A percentile compares a stretch with the other conserved stretches of the same genome.
Evolutionary conservation across 2,888 invertebrate species (phyloP).

Genomic region (Coecobrya sp.): DNA sequence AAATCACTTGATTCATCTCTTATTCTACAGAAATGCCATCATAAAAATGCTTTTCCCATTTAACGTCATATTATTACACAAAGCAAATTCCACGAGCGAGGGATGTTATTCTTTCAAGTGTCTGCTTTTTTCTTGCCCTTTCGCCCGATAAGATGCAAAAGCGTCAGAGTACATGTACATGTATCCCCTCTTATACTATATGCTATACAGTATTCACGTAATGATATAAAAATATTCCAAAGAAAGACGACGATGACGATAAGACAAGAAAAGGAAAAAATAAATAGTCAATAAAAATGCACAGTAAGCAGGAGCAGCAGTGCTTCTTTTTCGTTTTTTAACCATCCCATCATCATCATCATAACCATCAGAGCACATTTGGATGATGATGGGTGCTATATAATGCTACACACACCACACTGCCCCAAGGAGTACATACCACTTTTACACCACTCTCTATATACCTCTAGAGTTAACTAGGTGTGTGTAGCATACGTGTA

Average conservation of each 20-base stretch:
- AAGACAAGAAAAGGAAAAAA: slow-evolving; percentile 59
- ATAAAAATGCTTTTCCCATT: slow-evolving; percentile 21
- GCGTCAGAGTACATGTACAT: not conserved
- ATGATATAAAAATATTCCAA: not conserved
- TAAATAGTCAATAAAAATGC: slow-evolving; percentile 70
- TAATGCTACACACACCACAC: not conserved
- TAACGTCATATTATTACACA: slow-evolving; percentile 24
- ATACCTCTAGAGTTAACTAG: not conserved
- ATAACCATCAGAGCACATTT: slow-evolving; percentile 30
- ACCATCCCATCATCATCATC: slow-evolving; percentile 39
- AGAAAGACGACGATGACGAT: slow-evolving; percentile 20
- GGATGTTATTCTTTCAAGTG: not conserved
- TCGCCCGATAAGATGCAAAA: not conserved
- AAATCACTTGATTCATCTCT: slow-evolving; percentile 13
- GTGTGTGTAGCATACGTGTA: not conserved
- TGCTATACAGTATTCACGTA: not conserved
- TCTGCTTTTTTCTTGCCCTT: not conserved
- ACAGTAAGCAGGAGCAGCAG: slow-evolving; percentile 40
- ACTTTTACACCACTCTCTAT: not conserved
- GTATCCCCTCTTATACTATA: not conserved
- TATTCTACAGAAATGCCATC: not conserved
- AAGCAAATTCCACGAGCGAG: not conserved
- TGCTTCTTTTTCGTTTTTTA: slow-evolving; percentile 51
- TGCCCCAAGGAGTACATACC: not conserved
- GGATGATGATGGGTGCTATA: slow-evolving; percentile 22